Base-by-base conservation (phyloP, 2,888 invertebrate species). In the Cheilosia pagana region DNA sequence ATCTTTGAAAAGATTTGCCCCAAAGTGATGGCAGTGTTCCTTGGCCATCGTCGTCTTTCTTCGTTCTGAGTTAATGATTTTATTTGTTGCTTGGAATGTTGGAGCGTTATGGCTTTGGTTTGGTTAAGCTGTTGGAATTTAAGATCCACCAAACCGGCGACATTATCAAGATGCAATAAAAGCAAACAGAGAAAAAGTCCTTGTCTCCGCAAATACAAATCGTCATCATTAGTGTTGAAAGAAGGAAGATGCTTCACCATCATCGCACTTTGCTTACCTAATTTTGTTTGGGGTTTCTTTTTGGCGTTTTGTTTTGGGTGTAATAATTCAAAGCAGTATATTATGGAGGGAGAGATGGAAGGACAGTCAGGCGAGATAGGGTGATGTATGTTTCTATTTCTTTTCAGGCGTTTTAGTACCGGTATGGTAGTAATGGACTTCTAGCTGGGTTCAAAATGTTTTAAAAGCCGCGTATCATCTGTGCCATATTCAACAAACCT, bases 101-200 rank as follows among this genome's bases (percentile, higher is more conserved):
- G 75, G 62, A 35, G 28, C 41, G 70, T 78, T 78, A 71, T 78
- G 63, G 62, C 70, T 77, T 63, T 70, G 55, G 35, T 70, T 71
- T 63, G 31, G 70, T 10, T 50, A 57, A 71, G 57, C 41, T 57
- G 74, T 45, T 67, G 59, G 72, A 67, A 79, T 79, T 79, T 65
- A 35, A 57, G 55, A 70, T 75, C 62, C 60, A 75, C 25, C 57
- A 75, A 75, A 48, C 74, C 67, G 75, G 55, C 50, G 81, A 75
- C 81, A 81, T 45, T 75, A 75, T 81, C 67, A 68, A 62, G 81
- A 57, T 63, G 75, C 62, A 62, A 79, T 72, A 63, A 62, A 68
- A 39, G 4, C 41, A 52, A n/a, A 16, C 3, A 23, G 16, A 19
- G 7, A 45, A 25, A 25, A 21, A 31, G 16, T 25, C 25, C 10